Base-by-base conservation (phyloP, 2,888 invertebrate genomes). In the Microctonus hyperodae region DNA sequence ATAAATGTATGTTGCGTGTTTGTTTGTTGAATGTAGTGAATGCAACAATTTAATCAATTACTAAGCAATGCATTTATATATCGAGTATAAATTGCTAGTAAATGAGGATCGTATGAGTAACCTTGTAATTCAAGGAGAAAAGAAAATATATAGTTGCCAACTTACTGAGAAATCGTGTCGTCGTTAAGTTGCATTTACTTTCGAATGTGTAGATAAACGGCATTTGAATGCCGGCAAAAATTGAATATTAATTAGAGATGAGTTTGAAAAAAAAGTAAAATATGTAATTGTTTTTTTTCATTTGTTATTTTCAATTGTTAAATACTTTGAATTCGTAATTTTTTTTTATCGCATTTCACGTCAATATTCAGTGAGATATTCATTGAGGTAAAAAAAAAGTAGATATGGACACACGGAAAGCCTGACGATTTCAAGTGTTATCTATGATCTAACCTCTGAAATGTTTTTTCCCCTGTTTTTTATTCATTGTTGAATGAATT, bases 391-490 rank as follows among this genome's bases (percentile, higher is more conserved):
- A 61, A 31, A 50, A 51, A 48, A 28, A 61, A 25, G 25, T n/a
- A 28, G 2, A 5, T n/a, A 28, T n/a, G 25, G 9, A 25, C 28
- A 23, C 28, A 13, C 44, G 16, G 35, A 65, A 53, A 67, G 33
- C 40, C n/a, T 51, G 20, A 37, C 35, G 22, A 25, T 65, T 50
- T 50, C 11, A 13, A 50, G 35, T 33, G 33, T 71, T 77, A 77
- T 76, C 74, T 13, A 6, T 28, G 40, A 75, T 75, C 73, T 77
- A 72, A 76, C 75, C 70, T 65, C 57, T 58, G 33, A n/a, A 51
- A 53, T 16, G 20, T 57, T 62, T 71, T 63, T 59, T 65, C 58
- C n/a, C n/a, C n/a, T 63, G 62, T 69, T 31, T 62, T 64, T 48
- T 11, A 13, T 50, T 50, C 35, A 62, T 66, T 62, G 57, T 62